A percentile compares a stretch with the other conserved stretches of the same genome.
Conservation (phyloP, 2,888 invertebrate species). For the Petrolisthes manimaculis region DNA sequence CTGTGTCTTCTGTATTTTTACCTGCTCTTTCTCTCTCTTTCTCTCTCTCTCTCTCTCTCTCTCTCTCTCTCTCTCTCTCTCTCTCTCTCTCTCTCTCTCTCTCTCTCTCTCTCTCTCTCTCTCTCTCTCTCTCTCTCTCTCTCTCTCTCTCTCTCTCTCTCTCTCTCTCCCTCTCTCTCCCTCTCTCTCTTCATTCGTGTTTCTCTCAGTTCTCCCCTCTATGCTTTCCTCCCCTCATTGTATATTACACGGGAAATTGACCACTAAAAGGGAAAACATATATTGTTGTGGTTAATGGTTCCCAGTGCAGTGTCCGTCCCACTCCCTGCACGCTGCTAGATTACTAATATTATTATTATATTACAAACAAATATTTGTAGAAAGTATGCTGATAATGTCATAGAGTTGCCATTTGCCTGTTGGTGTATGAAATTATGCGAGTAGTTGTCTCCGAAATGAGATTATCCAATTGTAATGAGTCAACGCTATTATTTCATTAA, state of each 20-base stretch:
- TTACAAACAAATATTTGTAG: no score
- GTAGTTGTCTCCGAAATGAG: no score
- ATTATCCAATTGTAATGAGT: no score
- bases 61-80: slow-evolving; percentile 11
- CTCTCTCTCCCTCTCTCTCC: not conserved
- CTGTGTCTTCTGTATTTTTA: not conserved
- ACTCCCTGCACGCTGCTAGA: no score
- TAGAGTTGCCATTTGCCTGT: no score
- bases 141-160: not conserved
- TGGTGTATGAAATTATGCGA: no score
- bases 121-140: not conserved
- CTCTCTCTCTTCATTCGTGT: no score
- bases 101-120: slow-evolving; percentile 24
- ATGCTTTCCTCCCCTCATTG: not conserved
- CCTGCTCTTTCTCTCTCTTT: no score
- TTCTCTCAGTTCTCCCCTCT: not conserved
- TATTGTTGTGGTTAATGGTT: not conserved
- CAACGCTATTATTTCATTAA: no score
- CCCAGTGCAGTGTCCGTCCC: not conserved
- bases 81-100: slow-evolving; percentile 22
- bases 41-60: no score
- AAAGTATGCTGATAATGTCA: no score
- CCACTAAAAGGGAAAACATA: not conserved
- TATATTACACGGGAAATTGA: not conserved
- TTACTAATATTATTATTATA: no score